These are phyloP conservation scores for Periplaneta americana DNA, from an alignment of 1,140 invertebrate genomes.

Conservation along the genomic window DNA sequence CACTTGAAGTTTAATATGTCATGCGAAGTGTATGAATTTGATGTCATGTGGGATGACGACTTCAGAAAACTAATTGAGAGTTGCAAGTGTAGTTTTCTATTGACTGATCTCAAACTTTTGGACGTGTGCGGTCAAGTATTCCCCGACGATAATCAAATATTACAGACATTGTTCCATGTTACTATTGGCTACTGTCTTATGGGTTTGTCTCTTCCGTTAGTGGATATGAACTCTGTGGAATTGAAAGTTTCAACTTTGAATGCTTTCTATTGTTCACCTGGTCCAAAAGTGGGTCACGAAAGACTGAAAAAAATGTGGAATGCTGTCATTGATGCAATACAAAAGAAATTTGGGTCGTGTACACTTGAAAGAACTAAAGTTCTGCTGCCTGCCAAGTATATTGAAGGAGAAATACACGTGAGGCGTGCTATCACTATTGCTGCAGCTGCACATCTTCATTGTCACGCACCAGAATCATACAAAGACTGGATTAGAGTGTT, in stretches of 20 bases:
- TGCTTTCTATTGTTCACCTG: neutral
- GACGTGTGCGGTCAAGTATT: neutral
- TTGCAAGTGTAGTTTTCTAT: conserved; percentile 9
- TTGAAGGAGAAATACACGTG: neutral
- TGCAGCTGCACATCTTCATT: neutral
- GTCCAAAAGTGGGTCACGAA: neutral
- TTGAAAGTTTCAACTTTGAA: neutral
- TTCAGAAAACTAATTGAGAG: conserved; percentile 2
- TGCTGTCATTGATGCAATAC: neutral
- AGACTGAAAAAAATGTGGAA: neutral
- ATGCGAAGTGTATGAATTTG: conserved; percentile 5
- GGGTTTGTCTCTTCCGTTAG: neutral
- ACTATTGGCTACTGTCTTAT: neutral
- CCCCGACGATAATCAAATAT: neutral
- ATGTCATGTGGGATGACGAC: neutral
- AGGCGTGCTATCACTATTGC: neutral
- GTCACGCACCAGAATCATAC: neutral
- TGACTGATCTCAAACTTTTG: conserved; percentile 3
- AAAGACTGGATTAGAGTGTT: neutral
- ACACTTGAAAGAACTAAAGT: neutral
- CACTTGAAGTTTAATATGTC: conserved; percentile 15
- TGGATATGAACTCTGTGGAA: neutral
- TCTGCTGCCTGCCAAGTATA: too few relatives aligned
- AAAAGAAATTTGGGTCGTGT: neutral
- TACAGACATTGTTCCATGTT: conserved; percentile 1